These are phyloP conservation scores for Lordiphosa stackelbergi DNA, from an alignment of 1,140 invertebrate species.

Conservation along the genomic window DNA sequence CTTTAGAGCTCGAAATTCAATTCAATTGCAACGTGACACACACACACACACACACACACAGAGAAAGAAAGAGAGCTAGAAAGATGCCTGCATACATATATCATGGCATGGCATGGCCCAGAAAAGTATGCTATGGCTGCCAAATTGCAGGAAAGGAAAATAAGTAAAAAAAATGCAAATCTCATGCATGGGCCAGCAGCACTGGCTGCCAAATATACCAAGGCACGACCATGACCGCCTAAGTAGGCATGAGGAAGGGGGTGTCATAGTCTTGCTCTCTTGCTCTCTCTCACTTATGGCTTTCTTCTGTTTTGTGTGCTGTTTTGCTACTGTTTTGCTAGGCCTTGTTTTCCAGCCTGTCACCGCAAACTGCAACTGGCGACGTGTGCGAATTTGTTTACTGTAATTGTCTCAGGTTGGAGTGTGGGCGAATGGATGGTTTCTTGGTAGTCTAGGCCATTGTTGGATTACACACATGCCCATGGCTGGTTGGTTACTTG, in stretches of 20 bases:
- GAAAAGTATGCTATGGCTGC: constrained; percentile 68
- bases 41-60: constrained; percentile 10
- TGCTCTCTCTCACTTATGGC: no score
- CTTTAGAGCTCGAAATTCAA: constrained; percentile 54
- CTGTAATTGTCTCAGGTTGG: constrained; percentile 62
- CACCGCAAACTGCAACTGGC: constrained; percentile 57
- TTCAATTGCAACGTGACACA: constrained; percentile 63
- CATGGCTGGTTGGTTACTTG: constrained; percentile 28
- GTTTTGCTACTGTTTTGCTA: constrained; percentile 6
- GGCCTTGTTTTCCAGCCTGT: constrained; percentile 52
- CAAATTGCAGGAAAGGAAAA: constrained; percentile 42
- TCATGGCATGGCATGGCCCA: constrained; percentile 55
- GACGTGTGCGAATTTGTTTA: constrained; percentile 73
- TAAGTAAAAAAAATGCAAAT: constrained; percentile 69
- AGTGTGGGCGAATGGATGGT: constrained; percentile 20
- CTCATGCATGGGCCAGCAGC: constrained; percentile 55
- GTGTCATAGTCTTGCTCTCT: background rate
- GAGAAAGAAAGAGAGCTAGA: background rate
- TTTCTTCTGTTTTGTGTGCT: no score
- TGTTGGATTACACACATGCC: constrained; percentile 29
- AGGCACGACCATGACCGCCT: constrained; percentile 61
- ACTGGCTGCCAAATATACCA: constrained; percentile 44
- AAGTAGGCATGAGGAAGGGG: constrained; percentile 1
- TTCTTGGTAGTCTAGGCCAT: constrained; percentile 13
- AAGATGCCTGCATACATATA: constrained; percentile 33